Percentiles rank a stretch among this genome's conserved stretches.
These are phyloP conservation scores for Coendou prehensilis DNA, from an alignment of 2,797 vertebrate genomes.

Conservation along the genomic window DNA sequence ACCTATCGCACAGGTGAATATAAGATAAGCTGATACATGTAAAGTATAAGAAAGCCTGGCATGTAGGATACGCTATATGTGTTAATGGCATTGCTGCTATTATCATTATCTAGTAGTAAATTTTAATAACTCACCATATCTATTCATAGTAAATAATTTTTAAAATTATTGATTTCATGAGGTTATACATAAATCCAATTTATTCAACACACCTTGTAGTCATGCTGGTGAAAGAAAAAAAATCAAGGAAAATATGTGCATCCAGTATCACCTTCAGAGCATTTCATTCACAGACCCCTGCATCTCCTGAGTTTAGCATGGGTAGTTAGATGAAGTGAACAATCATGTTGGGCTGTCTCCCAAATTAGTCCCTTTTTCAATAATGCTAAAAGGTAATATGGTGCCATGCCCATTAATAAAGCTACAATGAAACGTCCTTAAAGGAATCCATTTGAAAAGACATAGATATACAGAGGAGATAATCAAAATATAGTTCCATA, in stretches of 20 bases:
- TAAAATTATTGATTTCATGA: constrained; percentile 9
- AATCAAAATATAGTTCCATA: constrained; percentile 5
- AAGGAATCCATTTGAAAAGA: neutral
- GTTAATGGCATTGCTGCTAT: neutral
- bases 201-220: constrained; percentile 36
- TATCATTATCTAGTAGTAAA: neutral
- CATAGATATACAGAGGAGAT: neutral
- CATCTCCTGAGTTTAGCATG: neutral
- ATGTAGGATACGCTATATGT: neutral
- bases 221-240: neutral
- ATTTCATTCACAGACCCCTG: neutral
- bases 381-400: neutral
- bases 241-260: neutral
- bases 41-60: neutral
- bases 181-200: neutral
- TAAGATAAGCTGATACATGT: neutral
- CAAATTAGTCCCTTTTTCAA: neutral
- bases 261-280: neutral
- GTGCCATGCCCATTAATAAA: constrained; percentile 35
- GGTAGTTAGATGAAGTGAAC: neutral
- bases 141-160: constrained; percentile 2
- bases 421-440: constrained; percentile 10
- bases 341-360: neutral
- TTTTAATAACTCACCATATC: neutral
- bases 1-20: neutral